Evolutionary conservation across 2,888 invertebrate species (phyloP), one percentile per base, ranked within the genome.

Genomic region (Teinopalpus imperialis): DNA sequence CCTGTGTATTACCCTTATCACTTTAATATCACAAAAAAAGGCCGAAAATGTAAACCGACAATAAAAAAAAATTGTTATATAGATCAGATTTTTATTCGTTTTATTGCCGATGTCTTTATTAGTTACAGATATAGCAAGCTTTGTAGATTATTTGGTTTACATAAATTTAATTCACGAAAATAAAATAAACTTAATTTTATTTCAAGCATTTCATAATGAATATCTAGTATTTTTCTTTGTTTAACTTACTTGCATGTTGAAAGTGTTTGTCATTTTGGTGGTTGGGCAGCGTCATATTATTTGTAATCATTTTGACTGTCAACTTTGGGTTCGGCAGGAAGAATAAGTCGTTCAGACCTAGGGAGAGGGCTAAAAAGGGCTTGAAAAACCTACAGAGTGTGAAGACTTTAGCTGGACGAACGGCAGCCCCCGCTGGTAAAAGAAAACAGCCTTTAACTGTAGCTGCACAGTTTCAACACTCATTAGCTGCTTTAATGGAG

Each of bases 401-500:
- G 51, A 98, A 98, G 85, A 97, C 96, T 2, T 87, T 98, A 40
- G 96, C 97, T 1, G 96, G 95, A 1, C 90, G 93, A 54, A 95
- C 92, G 31, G 90, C 91, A 45, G 90, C 91, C 51, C 87, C 90
- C 1, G 90, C 91, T 6, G 90, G 90, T 34, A 94, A 94, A 23
- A 88, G 96, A 48, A 96, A 96, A 77, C 95, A 97, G 66, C 96
- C 97, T 6, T 92, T 97, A 68, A 98, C 98, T 0, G 98, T 98
- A 1, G 95, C 97, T 1, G 97, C 97, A 7, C 98, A 98, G 86
- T 98, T 98, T 81, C 95, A 97, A 79, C 95, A 95, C 79, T 97
- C 97, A 34, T 88, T 98, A 41, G 95, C 95, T 52, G 94, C 95
- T 20, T 89, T 98, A 29, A 98, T 98, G 97, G 96, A 96, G 63